Base-by-base conservation (phyloP, 2,888 invertebrate genomes). In the Allacma fusca region DNA sequence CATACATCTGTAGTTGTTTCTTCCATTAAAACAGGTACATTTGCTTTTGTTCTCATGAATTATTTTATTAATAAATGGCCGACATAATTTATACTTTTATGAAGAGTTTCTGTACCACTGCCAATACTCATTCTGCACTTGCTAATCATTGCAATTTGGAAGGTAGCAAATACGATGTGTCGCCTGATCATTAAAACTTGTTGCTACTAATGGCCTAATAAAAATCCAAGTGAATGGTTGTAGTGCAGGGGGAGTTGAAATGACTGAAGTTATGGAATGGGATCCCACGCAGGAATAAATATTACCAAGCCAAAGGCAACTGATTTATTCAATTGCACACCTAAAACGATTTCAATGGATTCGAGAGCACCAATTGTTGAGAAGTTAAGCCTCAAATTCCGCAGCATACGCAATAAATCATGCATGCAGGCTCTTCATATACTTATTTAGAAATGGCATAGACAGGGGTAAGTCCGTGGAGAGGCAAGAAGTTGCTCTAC, bases 291-390 rank as follows among this genome's bases (percentile, higher is more conserved):
- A 62, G 4, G 23, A 62, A 62, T 62, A 62, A 62, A 24, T 62
- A 62, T 62, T 62, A n/a, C 62, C 62, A 16, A 62, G 26, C 24
- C 62, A 62, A 62, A 62, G 24, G 26, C 62, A 62, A 23, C 16
- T 62, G 62, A 62, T 62, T 62, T 62, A 24, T 62, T 62, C 62
- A 62, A 62, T 62, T 62, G 24, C 62, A 62, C 62, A 62, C 62
- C 62, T 62, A 62, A 62, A 62, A 62, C 62, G 24, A 62, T 62
- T 62, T 62, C 26, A 62, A 23, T 62, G 24, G 62, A 23, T 24
- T 62, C 50, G n/a, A 50, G 50, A 12, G 50, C 50, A 50, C 50
- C 50, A 50, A n/a, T 50, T 50, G 9, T 16, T 50, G 5, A 5
- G 19, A 50, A 50, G 50, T 13, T 19, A 16, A 50, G 19, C 50